These are phyloP conservation scores for Micrasema minimum DNA, from an alignment of 1,140 invertebrate genomes.

Conservation along the genomic window DNA sequence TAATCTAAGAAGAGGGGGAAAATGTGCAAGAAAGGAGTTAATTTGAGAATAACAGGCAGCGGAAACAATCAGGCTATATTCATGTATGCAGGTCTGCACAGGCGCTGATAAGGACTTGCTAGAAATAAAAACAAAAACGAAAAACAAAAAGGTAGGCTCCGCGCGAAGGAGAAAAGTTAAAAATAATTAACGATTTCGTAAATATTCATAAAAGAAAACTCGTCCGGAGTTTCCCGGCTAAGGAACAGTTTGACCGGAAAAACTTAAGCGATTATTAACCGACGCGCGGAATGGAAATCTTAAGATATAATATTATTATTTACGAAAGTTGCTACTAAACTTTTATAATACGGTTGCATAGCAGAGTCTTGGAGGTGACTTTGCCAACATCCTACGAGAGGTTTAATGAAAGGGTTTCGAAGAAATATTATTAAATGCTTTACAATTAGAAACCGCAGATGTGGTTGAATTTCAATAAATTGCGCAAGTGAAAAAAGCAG, in stretches of 20 bases:
- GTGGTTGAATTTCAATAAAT: no score
- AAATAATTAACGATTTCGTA: conserved; percentile 55
- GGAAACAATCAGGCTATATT: conserved; percentile 50
- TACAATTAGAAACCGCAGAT: no score
- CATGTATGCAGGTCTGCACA: conserved; percentile 53
- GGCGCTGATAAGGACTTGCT: conserved; percentile 51
- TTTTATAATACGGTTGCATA: conserved; percentile 41
- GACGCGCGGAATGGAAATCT: conserved; percentile 53
- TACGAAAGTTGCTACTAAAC: conserved; percentile 42
- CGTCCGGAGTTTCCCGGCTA: conserved; percentile 47
- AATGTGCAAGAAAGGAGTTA: conserved; percentile 45
- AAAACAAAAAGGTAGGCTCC: conserved; percentile 45
- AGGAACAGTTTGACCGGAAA: conserved; percentile 53
- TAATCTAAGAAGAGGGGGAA: conserved; percentile 28
- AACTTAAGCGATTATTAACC: conserved; percentile 55
- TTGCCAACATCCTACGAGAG: not conserved
- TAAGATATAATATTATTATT: conserved; percentile 48
- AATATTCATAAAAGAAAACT: conserved; percentile 55
- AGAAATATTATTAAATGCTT: no score
- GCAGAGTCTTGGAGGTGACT: conserved; percentile 14
- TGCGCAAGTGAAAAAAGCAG: no score
- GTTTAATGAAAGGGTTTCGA: no score
- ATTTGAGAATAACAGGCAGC: conserved; percentile 42
- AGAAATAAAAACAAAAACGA: conserved; percentile 51
- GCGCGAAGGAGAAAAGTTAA: conserved; percentile 49